These are phyloP conservation scores for Metallyticus violacea DNA, from an alignment of 2,888 invertebrate genomes.

Conservation along the genomic window DNA sequence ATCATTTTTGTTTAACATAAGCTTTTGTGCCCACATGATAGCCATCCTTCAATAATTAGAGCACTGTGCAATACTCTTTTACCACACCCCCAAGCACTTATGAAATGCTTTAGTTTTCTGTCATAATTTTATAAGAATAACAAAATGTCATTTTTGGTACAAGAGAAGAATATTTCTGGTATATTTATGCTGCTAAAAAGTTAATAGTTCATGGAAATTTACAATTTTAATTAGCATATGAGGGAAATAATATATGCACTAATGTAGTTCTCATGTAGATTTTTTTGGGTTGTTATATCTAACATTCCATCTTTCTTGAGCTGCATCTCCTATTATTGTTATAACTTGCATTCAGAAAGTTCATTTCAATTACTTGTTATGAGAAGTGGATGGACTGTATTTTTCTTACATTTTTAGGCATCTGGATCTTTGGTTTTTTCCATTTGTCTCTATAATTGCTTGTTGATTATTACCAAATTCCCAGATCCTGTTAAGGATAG, in stretches of 20 bases:
- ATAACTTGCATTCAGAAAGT: background rate
- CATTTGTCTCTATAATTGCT: background rate
- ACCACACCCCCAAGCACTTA: background rate
- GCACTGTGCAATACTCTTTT: background rate
- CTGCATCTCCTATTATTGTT: background rate
- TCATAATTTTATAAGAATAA: background rate
- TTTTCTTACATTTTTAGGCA: background rate
- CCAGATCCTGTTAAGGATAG: background rate
- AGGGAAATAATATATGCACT: background rate
- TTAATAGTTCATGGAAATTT: background rate
- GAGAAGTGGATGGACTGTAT: background rate
- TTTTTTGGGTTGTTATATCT: background rate
- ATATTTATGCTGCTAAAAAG: background rate
- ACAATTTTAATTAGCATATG: background rate
- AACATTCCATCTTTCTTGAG: conserved; percentile 1
- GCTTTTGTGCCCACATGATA: background rate
- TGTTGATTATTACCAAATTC: background rate
- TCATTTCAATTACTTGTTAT: background rate
- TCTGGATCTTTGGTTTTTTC: background rate
- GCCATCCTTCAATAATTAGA: background rate
- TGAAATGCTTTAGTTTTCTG: no score
- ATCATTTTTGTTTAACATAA: background rate
- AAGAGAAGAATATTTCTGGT: background rate
- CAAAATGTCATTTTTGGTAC: background rate
- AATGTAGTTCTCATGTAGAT: background rate